A percentile compares a stretch with the other conserved stretches of the same genome.
phyloP scores from a whole-genome alignment of 2,797 vertebrate genomes.

The Onychomys leucogaster region DNA sequence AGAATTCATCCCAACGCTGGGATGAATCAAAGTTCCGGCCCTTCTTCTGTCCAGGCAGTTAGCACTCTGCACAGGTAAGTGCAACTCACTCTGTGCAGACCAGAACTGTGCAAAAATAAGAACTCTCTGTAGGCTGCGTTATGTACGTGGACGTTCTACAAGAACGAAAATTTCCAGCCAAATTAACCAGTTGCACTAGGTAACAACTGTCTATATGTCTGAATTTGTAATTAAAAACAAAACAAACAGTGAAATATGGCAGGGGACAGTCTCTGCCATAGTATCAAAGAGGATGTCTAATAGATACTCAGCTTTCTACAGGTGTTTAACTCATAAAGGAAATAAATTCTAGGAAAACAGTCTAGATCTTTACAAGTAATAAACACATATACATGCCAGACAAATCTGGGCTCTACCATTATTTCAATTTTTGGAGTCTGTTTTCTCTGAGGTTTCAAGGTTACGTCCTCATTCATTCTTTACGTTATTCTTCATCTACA shows the following conservation, averaged over 20 bases:
- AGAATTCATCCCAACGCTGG: neutral
- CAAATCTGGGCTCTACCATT: neutral
- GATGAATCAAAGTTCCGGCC: conserved; percentile 8
- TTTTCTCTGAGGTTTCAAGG: neutral
- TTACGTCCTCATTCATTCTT: neutral
- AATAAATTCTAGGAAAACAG: neutral
- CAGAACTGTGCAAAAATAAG: neutral
- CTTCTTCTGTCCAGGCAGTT: neutral
- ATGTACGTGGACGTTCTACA: neutral
- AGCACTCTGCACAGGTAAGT: neutral
- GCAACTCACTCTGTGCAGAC: neutral
- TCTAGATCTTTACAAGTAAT: neutral
- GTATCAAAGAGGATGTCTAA: neutral
- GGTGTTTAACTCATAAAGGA: conserved; percentile 28
- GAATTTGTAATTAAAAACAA: neutral
- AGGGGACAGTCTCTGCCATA: neutral
- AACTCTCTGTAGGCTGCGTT: neutral
- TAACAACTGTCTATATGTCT: neutral
- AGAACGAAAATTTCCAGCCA: conserved; percentile 17
- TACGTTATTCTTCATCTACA: conserved; percentile 14
- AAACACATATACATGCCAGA: neutral
- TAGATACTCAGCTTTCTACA: neutral
- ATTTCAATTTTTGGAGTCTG: neutral
- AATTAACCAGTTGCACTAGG: neutral
- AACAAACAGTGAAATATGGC: neutral